These are phyloP conservation scores for Varanus salvator DNA, from an alignment of 2,113 vertebrate genomes.

Conservation along the genomic window DNA sequence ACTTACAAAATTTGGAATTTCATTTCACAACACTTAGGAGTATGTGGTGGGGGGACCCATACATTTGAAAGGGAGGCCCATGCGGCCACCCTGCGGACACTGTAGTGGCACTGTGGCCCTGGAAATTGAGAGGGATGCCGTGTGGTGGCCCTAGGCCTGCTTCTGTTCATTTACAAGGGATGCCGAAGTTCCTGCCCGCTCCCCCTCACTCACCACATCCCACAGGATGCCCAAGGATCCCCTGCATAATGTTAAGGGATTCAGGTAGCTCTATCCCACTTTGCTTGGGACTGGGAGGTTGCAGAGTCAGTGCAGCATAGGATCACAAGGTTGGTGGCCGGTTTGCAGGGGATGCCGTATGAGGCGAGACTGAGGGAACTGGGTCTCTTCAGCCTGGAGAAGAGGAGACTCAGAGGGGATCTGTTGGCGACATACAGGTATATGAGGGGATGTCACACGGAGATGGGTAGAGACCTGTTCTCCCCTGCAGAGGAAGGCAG, in stretches of 20 bases:
- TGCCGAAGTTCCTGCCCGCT: background rate
- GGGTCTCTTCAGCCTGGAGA: too few relatives aligned
- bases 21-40: background rate
- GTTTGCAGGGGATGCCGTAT: too few relatives aligned
- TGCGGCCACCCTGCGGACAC: background rate
- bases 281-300: too few relatives aligned
- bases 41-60: background rate
- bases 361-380: too few relatives aligned
- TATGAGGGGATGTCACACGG: too few relatives aligned
- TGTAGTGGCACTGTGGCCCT: background rate
- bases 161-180: background rate
- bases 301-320: too few relatives aligned
- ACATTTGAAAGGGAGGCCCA: background rate
- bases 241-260: background rate
- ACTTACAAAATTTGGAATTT: background rate
- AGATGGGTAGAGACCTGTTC: too few relatives aligned
- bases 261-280: background rate
- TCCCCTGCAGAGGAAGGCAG: too few relatives aligned
- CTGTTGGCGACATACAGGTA: too few relatives aligned
- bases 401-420: too few relatives aligned
- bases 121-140: background rate
- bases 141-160: background rate
- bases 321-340: too few relatives aligned
- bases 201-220: background rate
- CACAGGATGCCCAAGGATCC: background rate